Conservation (phyloP, 2,888 invertebrate genomes). For the Callinectes sapidus region DNA sequence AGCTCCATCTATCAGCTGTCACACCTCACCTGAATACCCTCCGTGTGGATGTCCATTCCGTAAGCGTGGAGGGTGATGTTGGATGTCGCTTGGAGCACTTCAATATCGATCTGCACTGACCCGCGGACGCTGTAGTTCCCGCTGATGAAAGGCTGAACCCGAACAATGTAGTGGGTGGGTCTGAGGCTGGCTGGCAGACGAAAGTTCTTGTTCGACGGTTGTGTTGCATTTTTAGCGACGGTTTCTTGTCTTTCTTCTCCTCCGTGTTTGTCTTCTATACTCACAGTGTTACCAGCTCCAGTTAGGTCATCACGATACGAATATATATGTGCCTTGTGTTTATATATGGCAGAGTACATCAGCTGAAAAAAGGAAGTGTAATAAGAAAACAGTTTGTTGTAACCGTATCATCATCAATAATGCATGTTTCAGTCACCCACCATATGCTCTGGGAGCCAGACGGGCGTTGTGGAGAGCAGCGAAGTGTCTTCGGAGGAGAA, state of each 20-base stretch:
- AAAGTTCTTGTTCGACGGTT: background rate
- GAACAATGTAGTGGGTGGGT: constrained; percentile 51
- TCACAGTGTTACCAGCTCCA: background rate
- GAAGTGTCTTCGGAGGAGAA: background rate
- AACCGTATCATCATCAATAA: background rate
- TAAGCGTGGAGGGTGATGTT: constrained; percentile 74
- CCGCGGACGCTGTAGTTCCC: constrained; percentile 73
- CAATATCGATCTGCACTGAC: constrained; percentile 69
- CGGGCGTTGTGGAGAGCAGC: background rate
- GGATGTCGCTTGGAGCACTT: constrained; percentile 52
- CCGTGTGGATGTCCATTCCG: background rate
- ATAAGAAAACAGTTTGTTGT: background rate
- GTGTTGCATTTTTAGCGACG: background rate
- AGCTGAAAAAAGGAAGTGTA: background rate
- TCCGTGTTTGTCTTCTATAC: background rate
- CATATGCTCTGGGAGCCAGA: background rate
- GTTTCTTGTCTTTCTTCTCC: background rate
- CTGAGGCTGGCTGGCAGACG: constrained; percentile 41
- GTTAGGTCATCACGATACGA: background rate
- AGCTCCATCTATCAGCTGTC: background rate
- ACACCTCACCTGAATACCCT: constrained; percentile 31
- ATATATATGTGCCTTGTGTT: background rate
- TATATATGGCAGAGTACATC: background rate
- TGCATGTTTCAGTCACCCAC: background rate
- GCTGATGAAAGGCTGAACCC: constrained; percentile 79